Evolutionary conservation across 2,888 invertebrate genomes (phyloP).

Genomic region (Orchesellides sinensis): DNA sequence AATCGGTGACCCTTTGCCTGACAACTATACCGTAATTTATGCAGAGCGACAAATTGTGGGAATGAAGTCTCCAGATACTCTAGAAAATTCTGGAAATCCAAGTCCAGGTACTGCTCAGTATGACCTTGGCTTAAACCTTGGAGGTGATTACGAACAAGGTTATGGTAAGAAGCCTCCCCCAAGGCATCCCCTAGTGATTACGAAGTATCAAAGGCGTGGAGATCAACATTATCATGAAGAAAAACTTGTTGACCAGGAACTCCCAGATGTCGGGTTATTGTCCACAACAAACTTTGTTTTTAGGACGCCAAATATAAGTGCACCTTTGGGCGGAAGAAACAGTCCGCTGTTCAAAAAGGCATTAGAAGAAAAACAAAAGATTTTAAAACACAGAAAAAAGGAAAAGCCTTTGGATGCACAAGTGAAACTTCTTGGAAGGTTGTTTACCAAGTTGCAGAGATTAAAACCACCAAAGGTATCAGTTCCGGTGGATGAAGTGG

Average conservation of each 20-base stretch:
- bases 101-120: constrained; percentile 14
- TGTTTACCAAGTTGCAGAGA: constrained; percentile 62
- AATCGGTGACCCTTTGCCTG: constrained; percentile 46
- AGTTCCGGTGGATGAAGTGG: constrained; percentile 34
- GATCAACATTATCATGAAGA: constrained; percentile 12
- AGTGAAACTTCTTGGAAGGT: constrained; percentile 62
- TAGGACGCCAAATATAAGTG: constrained; percentile 59
- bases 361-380: constrained; percentile 36
- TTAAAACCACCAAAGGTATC: constrained; percentile 51
- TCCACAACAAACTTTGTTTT: constrained; percentile 46
- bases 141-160: constrained; percentile 54
- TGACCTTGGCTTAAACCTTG: constrained; percentile 28
- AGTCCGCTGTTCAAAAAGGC: constrained; percentile 44
- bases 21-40: constrained; percentile 46
- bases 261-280: constrained; percentile 54
- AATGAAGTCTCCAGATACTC: constrained; percentile 55
- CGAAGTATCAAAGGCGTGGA: constrained; percentile 54
- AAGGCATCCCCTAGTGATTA: constrained; percentile 30
- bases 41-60: constrained; percentile 56
- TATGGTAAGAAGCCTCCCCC: constrained; percentile 44
- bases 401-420: constrained; percentile 59
- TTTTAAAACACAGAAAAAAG: constrained; percentile 17
- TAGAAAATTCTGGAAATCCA: constrained; percentile 37
- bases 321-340: constrained; percentile 56
- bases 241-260: constrained; percentile 34